phyloP scores from a whole-genome alignment of 1,140 invertebrate species.

The Caerostris darwini region DNA sequence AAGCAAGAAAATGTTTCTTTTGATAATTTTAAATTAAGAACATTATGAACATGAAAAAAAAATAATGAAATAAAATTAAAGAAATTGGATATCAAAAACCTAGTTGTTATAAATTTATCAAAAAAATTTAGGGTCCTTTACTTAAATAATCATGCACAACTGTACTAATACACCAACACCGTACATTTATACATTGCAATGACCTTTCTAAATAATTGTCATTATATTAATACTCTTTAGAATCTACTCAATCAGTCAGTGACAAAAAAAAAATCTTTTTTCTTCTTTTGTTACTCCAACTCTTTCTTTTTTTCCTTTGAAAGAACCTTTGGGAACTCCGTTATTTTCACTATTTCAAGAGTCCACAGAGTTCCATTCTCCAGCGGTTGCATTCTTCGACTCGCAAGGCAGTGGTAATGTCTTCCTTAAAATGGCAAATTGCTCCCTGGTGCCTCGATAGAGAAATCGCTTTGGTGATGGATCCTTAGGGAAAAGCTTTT shows the following conservation, averaged over 20 bases:
- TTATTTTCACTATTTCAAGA: background rate
- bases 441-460: background rate
- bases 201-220: background rate
- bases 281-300: background rate
- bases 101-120: too few relatives aligned
- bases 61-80: too few relatives aligned
- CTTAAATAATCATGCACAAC: too few relatives aligned
- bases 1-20: too few relatives aligned
- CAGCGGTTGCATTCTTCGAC: background rate
- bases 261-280: background rate
- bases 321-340: background rate
- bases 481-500: background rate
- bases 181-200: too few relatives aligned
- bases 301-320: background rate
- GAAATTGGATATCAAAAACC: too few relatives aligned
- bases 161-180: too few relatives aligned
- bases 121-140: too few relatives aligned
- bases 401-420: slow-evolving; percentile 37
- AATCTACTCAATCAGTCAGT: background rate
- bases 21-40: too few relatives aligned
- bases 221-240: background rate
- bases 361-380: background rate
- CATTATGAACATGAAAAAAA: too few relatives aligned
- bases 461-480: background rate
- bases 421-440: slow-evolving; percentile 35